Evolutionary conservation across 2,797 vertebrate genomes (phyloP), one percentile per base, ranked within the genome.

Genomic region (Gymnoscopelus microlampas): DNA sequence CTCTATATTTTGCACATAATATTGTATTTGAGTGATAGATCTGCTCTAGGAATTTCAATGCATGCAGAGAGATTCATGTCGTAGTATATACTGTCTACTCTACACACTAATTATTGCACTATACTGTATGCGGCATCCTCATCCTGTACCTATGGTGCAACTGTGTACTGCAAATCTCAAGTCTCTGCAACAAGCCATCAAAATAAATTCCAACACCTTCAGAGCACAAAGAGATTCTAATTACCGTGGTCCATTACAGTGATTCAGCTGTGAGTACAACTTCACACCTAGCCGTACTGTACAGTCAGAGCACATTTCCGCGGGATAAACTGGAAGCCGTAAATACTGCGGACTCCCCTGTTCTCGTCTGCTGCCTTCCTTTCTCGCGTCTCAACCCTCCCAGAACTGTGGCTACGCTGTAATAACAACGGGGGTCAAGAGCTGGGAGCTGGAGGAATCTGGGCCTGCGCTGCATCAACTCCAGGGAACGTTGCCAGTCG

Each of bases 341-440:
- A 85, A 82, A 86, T 68, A 63, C 55, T 44, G 3, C 15, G 11
- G 26, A 51, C 12, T 13, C 4, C 2, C 14, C 14, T 23, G 5
- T 44, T 26, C 57, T 54, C 5, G 24, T 53, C 63, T 58, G 51
- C 47, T 14, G 49, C 53, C 23, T 24, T 70, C 66, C 26, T 0
- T 53, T 70, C 39, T 32, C 64, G 14, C 11, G 26, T 59, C 71
- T 76, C 84, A 65, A 68, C 76, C 39, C 80, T 80, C 79, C 60
- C 78, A 73, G 79, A 82, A 74, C 83, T 47, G 71, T 75, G 63
- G 66, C 75, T 44, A 68, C 39, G 77, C 81, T 76, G 73, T 83
- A 80, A 87, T 88, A 90, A 80, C 87, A 84, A 69, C 82, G 50
- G 86, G 85, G 81, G 81, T 82, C 71, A 70, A 75, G 76, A 84